Evolutionary conservation across 2,797 vertebrate genomes (phyloP), one percentile per base, ranked within the genome.

Genomic region (Pagetopsis macropterus): DNA sequence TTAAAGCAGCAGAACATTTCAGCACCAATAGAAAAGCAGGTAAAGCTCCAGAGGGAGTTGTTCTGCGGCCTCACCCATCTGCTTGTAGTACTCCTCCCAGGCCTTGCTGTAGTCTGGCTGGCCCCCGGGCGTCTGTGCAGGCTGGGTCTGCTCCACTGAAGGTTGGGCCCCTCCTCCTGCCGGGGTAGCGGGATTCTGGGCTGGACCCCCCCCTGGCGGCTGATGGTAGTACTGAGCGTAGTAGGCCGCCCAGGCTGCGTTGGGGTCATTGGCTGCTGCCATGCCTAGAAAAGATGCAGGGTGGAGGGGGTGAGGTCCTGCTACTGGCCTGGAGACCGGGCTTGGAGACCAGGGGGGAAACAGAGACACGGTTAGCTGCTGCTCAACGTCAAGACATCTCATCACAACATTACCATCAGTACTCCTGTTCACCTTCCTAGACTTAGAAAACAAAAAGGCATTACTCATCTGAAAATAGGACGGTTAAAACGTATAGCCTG

Each of bases 171-270:
- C 94, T 77, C 78, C 84, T 0, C 78, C 84, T 0, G 94, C 80
- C 0, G 96, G 95, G 49, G 88, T 88, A 6, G 93, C 89, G 0
- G 96, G 94, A 0, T 94, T 91, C 27, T 95, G 96, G 37, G 94
- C 93, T 0, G 96, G 94, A 82, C 95, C 94, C 0, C 95, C 93
- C 6, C 94, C 95, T 0, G 95, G 93, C 3, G 94, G 95, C 86
- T 96, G 96, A 89, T 97, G 96, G 90, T 97, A 97, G 89, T 96
- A 97, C 91, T 97, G 96, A 16, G 96, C 95, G 14, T 97, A 97
- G 88, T 97, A 97, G 17, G 96, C 96, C 5, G 96, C 96, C 96
- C 96, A 97, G 69, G 96, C 96, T 0, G 96, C 96, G 0, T 95
- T 96, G 75, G 95, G 96, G 82, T 97, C 96, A 13, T 85, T 85